Base-by-base conservation (phyloP, 53 echinoderm and acorn worm species). In the Echinarachnius parma region DNA sequence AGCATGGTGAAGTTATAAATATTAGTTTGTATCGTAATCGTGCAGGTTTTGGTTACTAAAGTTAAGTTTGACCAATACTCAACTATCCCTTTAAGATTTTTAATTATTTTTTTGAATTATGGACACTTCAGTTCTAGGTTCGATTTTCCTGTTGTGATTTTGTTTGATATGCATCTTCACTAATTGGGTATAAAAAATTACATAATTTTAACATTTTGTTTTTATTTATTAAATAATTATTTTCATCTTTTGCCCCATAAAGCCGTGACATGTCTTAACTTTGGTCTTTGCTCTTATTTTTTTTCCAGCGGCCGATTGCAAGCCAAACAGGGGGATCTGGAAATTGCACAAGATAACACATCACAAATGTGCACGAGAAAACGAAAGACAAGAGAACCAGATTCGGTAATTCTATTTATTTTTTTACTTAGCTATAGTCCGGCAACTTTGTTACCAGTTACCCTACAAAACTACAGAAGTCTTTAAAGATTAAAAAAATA, bases 291-390 rank as follows among this genome's bases (percentile, higher is more conserved):
- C 39, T 7, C 13, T 39, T 39, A 9, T 55, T 55, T 4, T 55
- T 55, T 5, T 60, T 44, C 39, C n/a, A 88, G 83, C 53, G 67
- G 76, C 8, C 69, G 81, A 53, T 74, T 85, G 71, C 85, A 85
- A 69, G 75, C 77, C 21, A 80, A 65, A 37, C 80, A 89, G 19
- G 75, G 75, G 28, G 48, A 4, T 24, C 28, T 31, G 21, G 15
- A 30, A 32, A 20, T 44, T 24, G 24, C 52, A 32, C 64, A 76
- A 4, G 81, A 80, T 48, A 81, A 81, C 28, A 53, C 54, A 20
- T 68, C 72, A 31, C 61, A 35, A 45, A 63, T 89, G 80, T 89
- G 85, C 34, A 77, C 81, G 21, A 81, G 89, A 67, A 85, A 89
- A 46, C 57, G 85, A 42, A 89, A 85, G 78, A 59, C 69, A 4